Percentiles rank a stretch among this genome's conserved stretches.
These are phyloP conservation scores for Luscinia megarhynchos DNA, from an alignment of 2,797 vertebrate genomes.

Conservation along the genomic window DNA sequence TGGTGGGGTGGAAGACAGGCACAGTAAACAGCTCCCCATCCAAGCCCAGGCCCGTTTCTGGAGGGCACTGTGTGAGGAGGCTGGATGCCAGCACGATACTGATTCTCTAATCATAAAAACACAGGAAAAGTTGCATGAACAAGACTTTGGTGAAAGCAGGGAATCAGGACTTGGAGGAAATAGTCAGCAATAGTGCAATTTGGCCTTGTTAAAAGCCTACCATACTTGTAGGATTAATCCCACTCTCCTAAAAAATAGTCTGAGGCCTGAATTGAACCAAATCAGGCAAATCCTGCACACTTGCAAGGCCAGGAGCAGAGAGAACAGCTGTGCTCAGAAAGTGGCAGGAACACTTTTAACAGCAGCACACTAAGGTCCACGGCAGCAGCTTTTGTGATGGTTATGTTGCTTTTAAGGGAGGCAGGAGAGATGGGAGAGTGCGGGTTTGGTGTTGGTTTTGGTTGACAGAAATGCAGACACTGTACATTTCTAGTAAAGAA, in stretches of 20 bases:
- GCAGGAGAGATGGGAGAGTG: neutral
- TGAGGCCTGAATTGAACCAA: neutral
- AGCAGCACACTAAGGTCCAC: neutral
- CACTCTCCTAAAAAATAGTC: neutral
- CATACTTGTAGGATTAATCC: neutral
- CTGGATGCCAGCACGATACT: neutral
- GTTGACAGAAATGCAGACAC: neutral
- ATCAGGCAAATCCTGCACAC: neutral
- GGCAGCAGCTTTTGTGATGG: neutral
- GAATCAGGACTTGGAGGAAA: neutral
- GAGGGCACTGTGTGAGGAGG: neutral
- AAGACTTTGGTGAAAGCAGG: neutral
- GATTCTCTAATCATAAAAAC: neutral
- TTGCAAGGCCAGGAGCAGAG: neutral
- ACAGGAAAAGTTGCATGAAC: neutral
- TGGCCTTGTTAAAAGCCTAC: neutral
- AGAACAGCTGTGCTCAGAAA: neutral
- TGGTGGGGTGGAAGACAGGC: neutral
- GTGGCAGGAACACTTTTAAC: neutral
- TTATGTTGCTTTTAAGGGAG: neutral
- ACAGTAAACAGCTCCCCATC: neutral
- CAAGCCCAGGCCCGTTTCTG: neutral
- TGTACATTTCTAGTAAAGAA: accelerated
- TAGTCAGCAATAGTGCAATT: accelerated
- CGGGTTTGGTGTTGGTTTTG: neutral